A percentile compares a stretch with the other conserved stretches of the same genome.
phyloP scores from a whole-genome alignment of 2,113 vertebrate species.

The Eulemur macaco region DNA sequence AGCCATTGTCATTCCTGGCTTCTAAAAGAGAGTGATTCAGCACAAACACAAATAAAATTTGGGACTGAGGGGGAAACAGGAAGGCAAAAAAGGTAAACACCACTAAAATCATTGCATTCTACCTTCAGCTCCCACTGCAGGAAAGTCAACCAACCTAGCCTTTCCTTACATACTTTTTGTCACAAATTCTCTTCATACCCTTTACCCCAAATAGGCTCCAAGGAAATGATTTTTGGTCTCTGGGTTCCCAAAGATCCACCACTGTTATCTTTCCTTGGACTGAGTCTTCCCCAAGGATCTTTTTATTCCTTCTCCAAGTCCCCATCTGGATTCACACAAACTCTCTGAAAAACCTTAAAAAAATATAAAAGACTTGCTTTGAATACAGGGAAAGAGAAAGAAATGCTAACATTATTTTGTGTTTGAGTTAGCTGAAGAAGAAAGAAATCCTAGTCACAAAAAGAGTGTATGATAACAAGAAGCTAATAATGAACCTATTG shows the following conservation, averaged over 20 bases:
- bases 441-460: background rate
- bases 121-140: background rate
- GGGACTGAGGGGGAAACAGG: background rate
- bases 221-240: background rate
- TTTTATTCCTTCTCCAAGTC: conserved; percentile 19
- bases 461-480: background rate
- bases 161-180: background rate
- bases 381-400: background rate
- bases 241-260: background rate
- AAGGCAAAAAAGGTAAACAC: background rate
- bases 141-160: background rate
- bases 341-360: background rate
- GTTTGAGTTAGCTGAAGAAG: background rate
- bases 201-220: background rate
- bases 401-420: background rate
- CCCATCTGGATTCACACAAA: background rate
- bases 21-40: background rate
- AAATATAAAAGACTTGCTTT: background rate
- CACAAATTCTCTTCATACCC: background rate
- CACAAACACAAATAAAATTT: background rate
- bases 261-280: background rate
- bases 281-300: background rate
- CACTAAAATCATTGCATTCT: background rate
- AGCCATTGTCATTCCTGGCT: background rate
- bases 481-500: background rate